Base-by-base conservation (phyloP, 2,888 invertebrate genomes). In the Lasioglossum leucozonium region DNA sequence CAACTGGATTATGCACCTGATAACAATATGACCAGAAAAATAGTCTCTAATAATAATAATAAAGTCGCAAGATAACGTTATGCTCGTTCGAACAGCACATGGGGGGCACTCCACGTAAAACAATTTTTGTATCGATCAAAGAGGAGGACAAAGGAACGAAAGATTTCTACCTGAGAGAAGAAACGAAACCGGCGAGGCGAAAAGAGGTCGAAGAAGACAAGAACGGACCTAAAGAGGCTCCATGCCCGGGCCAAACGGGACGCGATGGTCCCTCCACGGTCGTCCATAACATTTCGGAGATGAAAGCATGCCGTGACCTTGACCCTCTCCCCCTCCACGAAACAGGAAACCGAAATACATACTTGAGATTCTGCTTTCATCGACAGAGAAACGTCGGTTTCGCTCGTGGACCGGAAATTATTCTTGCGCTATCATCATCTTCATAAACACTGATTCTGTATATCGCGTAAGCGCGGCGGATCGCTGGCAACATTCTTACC, bases 231-330 rank as follows among this genome's bases (percentile, higher is more conserved):
- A 37, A 67, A 67, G 34, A 22, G 34, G 86, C 81, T 26, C n/a
- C 82, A 37, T 44, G 10, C 13, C n/a, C 47, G 72, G 16, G 11
- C 47, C 40, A 87, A 88, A 69, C 78, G 69, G 82, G 47, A 81
- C 81, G 76, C 62, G 65, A 65, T 18, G 51, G 79, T 84, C 37
- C 58, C 65, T 47, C 58, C 47, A 47, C 34, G 34, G 82, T 44
- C 42, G 72, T 72, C 55, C 42, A 62, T 81, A 71, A 40, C 44
- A 42, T 85, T 78, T 30, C 81, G 42, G 37, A 78, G 83, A 72
- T n/a, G 67, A 69, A 77, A 73, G 44, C 82, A 72, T 78, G 83
- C 51, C 37, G 79, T 69, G 81, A 85, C 89, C 89, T 89, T 89
- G 89, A 86, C 82, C 85, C 51, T 82, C 55, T n/a, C n/a, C n/a